phyloP scores from a whole-genome alignment of 2,888 invertebrate species.

The Aporophyla nigra region DNA sequence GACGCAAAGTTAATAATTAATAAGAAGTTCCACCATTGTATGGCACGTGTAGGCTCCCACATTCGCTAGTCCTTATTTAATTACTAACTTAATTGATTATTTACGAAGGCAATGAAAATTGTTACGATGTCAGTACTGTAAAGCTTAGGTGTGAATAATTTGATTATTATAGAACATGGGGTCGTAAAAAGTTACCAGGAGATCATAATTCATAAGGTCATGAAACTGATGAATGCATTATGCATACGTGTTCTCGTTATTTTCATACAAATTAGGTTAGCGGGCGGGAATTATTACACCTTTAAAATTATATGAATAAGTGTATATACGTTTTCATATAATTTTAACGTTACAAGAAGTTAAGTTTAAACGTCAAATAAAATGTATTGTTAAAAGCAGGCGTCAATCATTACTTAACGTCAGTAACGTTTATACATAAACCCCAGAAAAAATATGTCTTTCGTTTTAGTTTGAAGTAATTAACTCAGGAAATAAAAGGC shows the following conservation, averaged over 20 bases:
- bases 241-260: background rate
- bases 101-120: background rate
- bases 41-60: conserved; percentile 24
- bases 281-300: background rate
- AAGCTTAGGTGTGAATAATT: background rate
- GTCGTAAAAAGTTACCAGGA: background rate
- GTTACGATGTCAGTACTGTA: background rate
- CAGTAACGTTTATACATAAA: no score
- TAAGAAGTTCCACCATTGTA: background rate
- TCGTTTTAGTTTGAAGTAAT: no score
- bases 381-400: no score
- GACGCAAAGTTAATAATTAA: conserved; percentile 37
- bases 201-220: background rate
- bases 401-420: no score
- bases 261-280: background rate
- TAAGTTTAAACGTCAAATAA: no score
- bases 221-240: background rate
- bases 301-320: no score
- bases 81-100: conserved; percentile 20
- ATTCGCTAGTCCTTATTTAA: conserved; percentile 17
- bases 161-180: background rate
- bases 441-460: no score
- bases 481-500: no score
- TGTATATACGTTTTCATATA: no score
- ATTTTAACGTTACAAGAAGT: no score